phyloP scores from a whole-genome alignment of 2,888 invertebrate species.

The Epinotia ramella region DNA sequence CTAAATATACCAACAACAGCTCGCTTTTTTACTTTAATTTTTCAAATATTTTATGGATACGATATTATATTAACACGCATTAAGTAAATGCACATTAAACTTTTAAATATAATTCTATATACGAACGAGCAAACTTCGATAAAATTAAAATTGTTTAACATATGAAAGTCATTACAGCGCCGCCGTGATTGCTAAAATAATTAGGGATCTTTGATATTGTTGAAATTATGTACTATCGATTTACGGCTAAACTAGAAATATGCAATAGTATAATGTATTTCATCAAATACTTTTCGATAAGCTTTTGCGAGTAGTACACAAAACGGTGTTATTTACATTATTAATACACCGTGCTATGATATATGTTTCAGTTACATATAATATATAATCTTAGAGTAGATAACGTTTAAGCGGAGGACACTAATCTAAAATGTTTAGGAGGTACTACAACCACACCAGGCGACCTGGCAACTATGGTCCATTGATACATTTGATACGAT shows the following conservation, averaged over 20 bases:
- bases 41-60: constrained; percentile 74
- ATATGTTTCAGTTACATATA: constrained; percentile 61
- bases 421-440: constrained; percentile 69
- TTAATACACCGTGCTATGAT: constrained; percentile 67
- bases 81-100: constrained; percentile 76
- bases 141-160: constrained; percentile 85
- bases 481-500: constrained; percentile 31
- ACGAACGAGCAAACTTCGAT: constrained; percentile 84
- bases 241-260: constrained; percentile 80
- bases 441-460: constrained; percentile 78
- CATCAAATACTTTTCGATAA: constrained; percentile 70
- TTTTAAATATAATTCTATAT: constrained; percentile 84
- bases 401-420: constrained; percentile 70
- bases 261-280: constrained; percentile 65
- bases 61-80: constrained; percentile 59
- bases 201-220: constrained; percentile 81
- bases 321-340: constrained; percentile 74
- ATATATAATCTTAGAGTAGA: constrained; percentile 65
- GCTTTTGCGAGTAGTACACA: constrained; percentile 69
- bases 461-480: constrained; percentile 70
- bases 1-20: constrained; percentile 86
- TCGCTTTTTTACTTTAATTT: constrained; percentile 66
- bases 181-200: constrained; percentile 64
- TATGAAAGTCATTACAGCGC: constrained; percentile 75
- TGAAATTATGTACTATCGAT: constrained; percentile 82